Evolutionary conservation across 1,140 invertebrate species (phyloP).

Genomic region (Ruditapes philippinarum): DNA sequence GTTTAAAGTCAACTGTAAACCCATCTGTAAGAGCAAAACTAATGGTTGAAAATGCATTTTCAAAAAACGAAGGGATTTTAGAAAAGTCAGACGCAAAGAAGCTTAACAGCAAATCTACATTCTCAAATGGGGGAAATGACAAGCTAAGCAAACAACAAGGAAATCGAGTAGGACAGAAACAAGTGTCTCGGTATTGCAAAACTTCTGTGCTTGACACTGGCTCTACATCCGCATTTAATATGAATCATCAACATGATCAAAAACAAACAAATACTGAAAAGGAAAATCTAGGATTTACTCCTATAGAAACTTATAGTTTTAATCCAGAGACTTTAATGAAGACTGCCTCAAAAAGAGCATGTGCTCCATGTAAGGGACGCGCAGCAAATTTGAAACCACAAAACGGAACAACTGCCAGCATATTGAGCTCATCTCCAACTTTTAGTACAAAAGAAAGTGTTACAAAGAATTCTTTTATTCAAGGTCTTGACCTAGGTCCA

Average conservation of each 20-base stretch:
- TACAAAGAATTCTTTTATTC: slow-evolving; percentile 33
- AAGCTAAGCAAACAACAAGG: neutral
- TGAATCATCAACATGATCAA: neutral
- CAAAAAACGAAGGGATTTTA: neutral
- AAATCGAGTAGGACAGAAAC: neutral
- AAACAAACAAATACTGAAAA: neutral
- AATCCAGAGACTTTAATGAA: slow-evolving; percentile 42
- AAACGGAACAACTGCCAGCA: neutral
- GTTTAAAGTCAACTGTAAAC: neutral
- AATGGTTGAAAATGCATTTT: neutral
- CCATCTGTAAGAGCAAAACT: neutral
- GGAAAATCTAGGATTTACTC: slow-evolving; percentile 27
- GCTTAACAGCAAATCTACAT: neutral
- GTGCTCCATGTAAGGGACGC: neutral
- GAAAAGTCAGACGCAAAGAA: too few relatives aligned
- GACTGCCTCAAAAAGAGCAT: neutral
- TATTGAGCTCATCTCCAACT: neutral
- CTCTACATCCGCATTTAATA: neutral
- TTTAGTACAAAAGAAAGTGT: neutral
- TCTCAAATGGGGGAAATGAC: too few relatives aligned
- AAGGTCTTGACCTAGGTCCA: slow-evolving; percentile 39
- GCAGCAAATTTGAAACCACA: neutral
- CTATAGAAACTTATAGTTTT: slow-evolving; percentile 56
- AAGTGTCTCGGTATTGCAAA: neutral
- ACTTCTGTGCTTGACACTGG: neutral